Conservation (phyloP, 2,113 vertebrate species). For the Pseudorasbora parva region DNA sequence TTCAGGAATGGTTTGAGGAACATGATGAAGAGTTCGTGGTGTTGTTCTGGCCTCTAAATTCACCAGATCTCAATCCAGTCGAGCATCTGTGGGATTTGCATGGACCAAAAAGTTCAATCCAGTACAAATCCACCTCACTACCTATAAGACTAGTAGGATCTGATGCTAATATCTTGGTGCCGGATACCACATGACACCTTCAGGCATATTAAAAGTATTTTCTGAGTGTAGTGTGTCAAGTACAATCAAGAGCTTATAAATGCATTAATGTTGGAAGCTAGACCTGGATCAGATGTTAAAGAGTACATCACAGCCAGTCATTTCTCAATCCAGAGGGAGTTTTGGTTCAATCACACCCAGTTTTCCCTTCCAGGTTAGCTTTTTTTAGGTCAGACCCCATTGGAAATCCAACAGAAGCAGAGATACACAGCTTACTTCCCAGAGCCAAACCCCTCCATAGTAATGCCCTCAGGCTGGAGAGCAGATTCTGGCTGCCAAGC, state of each 20-base stretch:
- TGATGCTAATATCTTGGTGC: too few relatives aligned
- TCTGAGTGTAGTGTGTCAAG: background rate
- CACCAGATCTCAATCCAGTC: too few relatives aligned
- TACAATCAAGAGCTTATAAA: background rate
- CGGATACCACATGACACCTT: too few relatives aligned
- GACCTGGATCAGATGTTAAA: background rate
- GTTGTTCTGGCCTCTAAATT: too few relatives aligned
- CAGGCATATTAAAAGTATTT: background rate
- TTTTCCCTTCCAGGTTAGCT: background rate
- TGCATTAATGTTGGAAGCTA: background rate
- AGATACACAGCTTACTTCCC: background rate
- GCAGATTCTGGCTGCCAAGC: background rate
- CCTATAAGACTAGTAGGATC: too few relatives aligned
- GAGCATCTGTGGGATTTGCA: too few relatives aligned
- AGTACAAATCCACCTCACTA: too few relatives aligned
- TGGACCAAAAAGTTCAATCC: too few relatives aligned
- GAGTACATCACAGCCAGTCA: background rate
- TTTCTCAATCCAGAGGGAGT: background rate
- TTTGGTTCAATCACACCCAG: constrained; percentile 14
- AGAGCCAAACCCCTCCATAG: background rate
- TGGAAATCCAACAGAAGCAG: constrained; percentile 11
- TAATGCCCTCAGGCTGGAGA: constrained; percentile 13
- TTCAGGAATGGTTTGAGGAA: too few relatives aligned
- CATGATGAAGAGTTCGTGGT: too few relatives aligned
- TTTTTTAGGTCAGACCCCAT: constrained; percentile 1